A percentile compares a stretch with the other conserved stretches of the same genome.
phyloP scores from a whole-genome alignment of 2,113 vertebrate genomes.

The Erythrocercus mccallii region DNA sequence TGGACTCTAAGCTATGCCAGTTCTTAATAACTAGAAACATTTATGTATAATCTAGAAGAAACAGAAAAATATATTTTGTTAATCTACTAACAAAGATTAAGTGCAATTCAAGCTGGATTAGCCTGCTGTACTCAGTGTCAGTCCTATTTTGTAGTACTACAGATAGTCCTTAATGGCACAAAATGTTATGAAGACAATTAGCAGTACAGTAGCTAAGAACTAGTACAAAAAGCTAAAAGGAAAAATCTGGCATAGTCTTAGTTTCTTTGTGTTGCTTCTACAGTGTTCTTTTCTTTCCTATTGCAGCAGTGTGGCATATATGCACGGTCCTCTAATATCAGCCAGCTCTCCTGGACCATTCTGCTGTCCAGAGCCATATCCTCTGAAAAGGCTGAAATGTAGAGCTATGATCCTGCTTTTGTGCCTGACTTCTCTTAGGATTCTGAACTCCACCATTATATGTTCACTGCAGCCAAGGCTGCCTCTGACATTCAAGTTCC shows the following conservation, averaged over 20 bases:
- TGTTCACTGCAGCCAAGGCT: background rate
- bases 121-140: background rate
- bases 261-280: background rate
- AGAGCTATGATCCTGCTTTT: background rate
- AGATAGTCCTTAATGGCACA: background rate
- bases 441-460: background rate
- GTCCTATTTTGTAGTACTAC: background rate
- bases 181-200: background rate
- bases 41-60: constrained; percentile 41
- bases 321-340: background rate
- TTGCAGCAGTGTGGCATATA: background rate
- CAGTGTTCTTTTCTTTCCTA: background rate
- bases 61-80: constrained; percentile 28
- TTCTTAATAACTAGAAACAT: constrained; percentile 7
- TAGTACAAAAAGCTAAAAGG: background rate
- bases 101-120: constrained; percentile 35
- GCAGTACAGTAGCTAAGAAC: background rate
- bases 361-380: background rate
- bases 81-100: constrained; percentile 48
- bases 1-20: background rate
- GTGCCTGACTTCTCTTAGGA: background rate
- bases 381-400: background rate
- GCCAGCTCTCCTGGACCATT: background rate
- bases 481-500: background rate
- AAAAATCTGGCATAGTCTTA: background rate